Evolutionary conservation across 1,140 invertebrate species (phyloP).

Genomic region (Rhopalosiphum maidis): DNA sequence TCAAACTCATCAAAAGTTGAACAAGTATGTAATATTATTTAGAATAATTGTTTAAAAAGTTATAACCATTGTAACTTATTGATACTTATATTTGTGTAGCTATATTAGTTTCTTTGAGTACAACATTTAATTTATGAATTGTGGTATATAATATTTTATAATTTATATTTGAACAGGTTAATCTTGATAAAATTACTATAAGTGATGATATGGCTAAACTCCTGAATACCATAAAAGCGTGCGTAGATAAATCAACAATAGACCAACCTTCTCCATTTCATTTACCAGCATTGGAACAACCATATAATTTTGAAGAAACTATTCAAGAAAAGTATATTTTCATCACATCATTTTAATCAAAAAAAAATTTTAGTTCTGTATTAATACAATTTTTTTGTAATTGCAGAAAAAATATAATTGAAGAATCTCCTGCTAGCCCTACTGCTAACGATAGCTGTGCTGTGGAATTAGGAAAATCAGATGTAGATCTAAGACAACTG

Average conservation of each 20-base stretch:
- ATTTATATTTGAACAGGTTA: constrained; percentile 39
- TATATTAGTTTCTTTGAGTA: neutral
- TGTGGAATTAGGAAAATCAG: constrained; percentile 59
- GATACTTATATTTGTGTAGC: neutral
- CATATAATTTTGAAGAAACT: constrained; percentile 13
- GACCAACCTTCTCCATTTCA: constrained; percentile 49
- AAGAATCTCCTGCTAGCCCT: constrained; percentile 52
- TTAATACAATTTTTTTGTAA: neutral
- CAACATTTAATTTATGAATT: neutral
- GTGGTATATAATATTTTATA: neutral
- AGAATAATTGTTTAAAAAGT: neutral
- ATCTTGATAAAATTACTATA: constrained; percentile 47
- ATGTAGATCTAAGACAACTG: constrained; percentile 73
- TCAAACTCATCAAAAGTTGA: constrained; percentile 37
- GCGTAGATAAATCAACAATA: constrained; percentile 14
- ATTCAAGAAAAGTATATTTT: constrained; percentile 39
- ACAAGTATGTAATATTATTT: constrained; percentile 21
- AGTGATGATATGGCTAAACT: constrained; percentile 56
- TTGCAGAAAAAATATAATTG: constrained; percentile 23
- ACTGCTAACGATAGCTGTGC: constrained; percentile 1
- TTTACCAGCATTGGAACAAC: constrained; percentile 14
- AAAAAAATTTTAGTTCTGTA: neutral
- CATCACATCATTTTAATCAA: neutral
- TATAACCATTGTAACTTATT: neutral
- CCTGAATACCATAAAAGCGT: constrained; percentile 33